Conservation (phyloP, 64 coral and sea anemone genomes). For the Stylophora pistillata region DNA sequence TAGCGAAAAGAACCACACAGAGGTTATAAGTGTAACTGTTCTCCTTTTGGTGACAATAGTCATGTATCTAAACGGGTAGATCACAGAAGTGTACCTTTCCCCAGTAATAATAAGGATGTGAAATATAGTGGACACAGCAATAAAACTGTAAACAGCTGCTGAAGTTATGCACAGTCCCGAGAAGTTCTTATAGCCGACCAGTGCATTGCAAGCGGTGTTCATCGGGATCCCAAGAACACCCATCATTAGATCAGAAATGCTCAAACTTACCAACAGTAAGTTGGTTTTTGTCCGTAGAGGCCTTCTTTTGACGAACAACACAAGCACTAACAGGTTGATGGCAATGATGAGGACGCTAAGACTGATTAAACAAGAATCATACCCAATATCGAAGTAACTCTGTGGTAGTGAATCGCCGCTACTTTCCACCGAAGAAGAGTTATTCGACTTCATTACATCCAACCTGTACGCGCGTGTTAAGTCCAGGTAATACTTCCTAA, state of each 20-base stretch:
- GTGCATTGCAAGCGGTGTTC: slow-evolving; percentile 70
- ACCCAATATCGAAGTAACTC: slow-evolving; percentile 57
- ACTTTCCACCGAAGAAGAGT: not conserved
- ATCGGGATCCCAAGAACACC: slow-evolving; percentile 81
- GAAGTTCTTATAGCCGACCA: slow-evolving; percentile 16
- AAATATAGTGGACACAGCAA: slow-evolving; percentile 92
- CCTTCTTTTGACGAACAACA: slow-evolving; percentile 71
- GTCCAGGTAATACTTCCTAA: not conserved
- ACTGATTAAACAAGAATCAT: slow-evolving; percentile 77
- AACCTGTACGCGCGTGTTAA: not conserved
- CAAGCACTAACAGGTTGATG: slow-evolving; percentile 73
- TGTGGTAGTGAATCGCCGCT: not conserved
- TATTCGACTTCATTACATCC: not conserved
- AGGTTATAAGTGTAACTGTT: slow-evolving; percentile 42
- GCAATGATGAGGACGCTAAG: slow-evolving; percentile 75
- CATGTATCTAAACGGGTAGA: slow-evolving; percentile 82
- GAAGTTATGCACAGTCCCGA: slow-evolving; percentile 70
- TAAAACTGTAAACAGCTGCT: slow-evolving; percentile 73
- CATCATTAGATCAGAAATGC: slow-evolving; percentile 82
- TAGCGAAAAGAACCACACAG: slow-evolving; percentile 68
- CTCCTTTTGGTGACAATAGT: slow-evolving; percentile 71
- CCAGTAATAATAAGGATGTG: slow-evolving; percentile 90
- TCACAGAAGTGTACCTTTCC: slow-evolving; percentile 91
- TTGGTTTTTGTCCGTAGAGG: slow-evolving; percentile 89
- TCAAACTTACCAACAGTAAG: slow-evolving; percentile 83